Percentiles rank a stretch among this genome's conserved stretches.
Conservation (phyloP, 2,888 invertebrate genomes). For the Sarcophaga carnaria region DNA sequence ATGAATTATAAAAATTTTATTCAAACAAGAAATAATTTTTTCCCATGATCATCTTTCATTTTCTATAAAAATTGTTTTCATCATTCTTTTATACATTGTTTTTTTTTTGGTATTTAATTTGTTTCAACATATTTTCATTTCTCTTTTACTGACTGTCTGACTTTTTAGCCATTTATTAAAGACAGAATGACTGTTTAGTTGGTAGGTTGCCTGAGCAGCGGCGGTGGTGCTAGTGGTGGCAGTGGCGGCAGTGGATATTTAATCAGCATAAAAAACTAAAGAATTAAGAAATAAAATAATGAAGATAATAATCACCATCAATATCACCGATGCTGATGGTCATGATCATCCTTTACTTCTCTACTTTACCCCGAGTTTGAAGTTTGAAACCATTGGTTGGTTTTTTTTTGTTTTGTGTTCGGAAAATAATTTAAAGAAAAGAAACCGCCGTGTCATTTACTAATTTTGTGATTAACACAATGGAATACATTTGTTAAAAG, state of each 20-base stretch:
- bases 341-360: slow-evolving; percentile 13
- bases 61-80: neutral
- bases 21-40: slow-evolving; percentile 64
- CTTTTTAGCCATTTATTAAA: neutral
- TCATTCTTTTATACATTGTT: slow-evolving; percentile 21
- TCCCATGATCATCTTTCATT: slow-evolving; percentile 75
- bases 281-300: slow-evolving; percentile 80
- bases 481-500: slow-evolving; percentile 58
- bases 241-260: slow-evolving; percentile 63
- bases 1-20: slow-evolving; percentile 36
- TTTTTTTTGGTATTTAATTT: slow-evolving; percentile 3
- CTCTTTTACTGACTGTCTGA: neutral
- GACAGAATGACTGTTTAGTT: neutral
- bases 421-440: slow-evolving; percentile 68
- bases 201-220: neutral
- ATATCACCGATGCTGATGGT: slow-evolving; percentile 38
- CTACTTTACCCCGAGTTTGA: slow-evolving; percentile 19
- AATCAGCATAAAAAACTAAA: slow-evolving; percentile 78
- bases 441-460: slow-evolving; percentile 79
- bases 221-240: neutral
- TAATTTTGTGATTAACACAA: slow-evolving; percentile 77
- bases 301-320: slow-evolving; percentile 74
- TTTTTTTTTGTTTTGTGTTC: neutral
- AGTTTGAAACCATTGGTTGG: slow-evolving; percentile 28
- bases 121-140: slow-evolving; percentile 24